Percentiles rank a stretch among this genome's conserved stretches.
phyloP scores from a whole-genome alignment of 1,140 invertebrate genomes.

The Chlorops oryzae region DNA sequence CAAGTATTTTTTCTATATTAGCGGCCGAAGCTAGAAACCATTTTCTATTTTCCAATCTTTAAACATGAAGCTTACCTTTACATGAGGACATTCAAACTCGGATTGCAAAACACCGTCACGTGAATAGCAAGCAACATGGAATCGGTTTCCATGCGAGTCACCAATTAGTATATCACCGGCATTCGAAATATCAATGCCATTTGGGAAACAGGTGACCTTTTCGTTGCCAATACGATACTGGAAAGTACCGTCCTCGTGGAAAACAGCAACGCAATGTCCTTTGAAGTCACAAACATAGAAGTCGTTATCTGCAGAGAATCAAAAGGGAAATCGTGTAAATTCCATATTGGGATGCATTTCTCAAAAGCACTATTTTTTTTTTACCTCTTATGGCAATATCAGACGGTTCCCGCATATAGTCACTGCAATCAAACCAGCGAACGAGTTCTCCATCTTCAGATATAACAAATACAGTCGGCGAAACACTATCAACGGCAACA shows the following conservation, averaged over 20 bases:
- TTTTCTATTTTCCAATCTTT: too few species aligned
- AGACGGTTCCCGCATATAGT: slow-evolving; percentile 94
- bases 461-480: slow-evolving; percentile 92
- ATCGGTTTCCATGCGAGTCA: slow-evolving; percentile 95
- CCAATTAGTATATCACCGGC: slow-evolving; percentile 93
- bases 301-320: slow-evolving; percentile 67
- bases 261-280: slow-evolving; percentile 94
- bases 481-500: slow-evolving; percentile 94
- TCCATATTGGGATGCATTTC: background rate
- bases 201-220: slow-evolving; percentile 93
- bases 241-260: slow-evolving; percentile 85
- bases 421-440: slow-evolving; percentile 94
- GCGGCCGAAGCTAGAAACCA: too few species aligned
- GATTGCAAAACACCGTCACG: slow-evolving; percentile 79
- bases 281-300: slow-evolving; percentile 98
- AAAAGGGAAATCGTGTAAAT: background rate
- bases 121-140: slow-evolving; percentile 91
- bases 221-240: slow-evolving; percentile 89
- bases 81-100: slow-evolving; percentile 93
- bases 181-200: slow-evolving; percentile 95
- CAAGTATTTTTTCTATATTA: too few species aligned
- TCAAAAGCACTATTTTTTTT: slow-evolving; percentile 13
- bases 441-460: slow-evolving; percentile 83
- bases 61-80: slow-evolving; percentile 64
- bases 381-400: slow-evolving; percentile 90